Percentiles rank a stretch among this genome's conserved stretches.
These are phyloP conservation scores for Pangasius mekongensis DNA, from an alignment of 2,797 vertebrate species.

Conservation along the genomic window DNA sequence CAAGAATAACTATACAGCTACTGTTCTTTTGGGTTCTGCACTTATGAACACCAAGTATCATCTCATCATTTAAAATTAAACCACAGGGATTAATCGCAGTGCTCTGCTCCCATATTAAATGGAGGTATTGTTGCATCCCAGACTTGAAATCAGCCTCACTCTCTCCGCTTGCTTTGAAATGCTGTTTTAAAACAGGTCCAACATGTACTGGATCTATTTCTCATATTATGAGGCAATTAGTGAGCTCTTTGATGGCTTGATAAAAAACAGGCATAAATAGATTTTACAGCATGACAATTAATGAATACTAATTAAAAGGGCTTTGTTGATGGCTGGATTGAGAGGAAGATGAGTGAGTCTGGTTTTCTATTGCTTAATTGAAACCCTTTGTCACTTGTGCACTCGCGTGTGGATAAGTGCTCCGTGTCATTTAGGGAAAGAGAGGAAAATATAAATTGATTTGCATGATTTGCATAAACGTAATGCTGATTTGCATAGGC, in stretches of 20 bases:
- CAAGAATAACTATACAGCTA: neutral
- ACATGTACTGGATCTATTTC: conserved; percentile 59
- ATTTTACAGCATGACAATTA: conserved; percentile 60
- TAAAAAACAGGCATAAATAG: conserved; percentile 59
- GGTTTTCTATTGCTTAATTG: conserved; percentile 58
- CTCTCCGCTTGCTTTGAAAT: conserved; percentile 55
- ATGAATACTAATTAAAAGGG: conserved; percentile 66
- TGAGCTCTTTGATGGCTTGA: conserved; percentile 63
- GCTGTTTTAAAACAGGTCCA: conserved; percentile 57
- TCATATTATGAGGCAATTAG: conserved; percentile 63
- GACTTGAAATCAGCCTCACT: conserved; percentile 50
- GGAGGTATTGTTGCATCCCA: conserved; percentile 41
- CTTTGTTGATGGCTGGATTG: conserved; percentile 59
- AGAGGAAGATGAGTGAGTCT: conserved; percentile 58
- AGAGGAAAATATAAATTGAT: conserved; percentile 57
- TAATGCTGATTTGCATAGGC: conserved; percentile 49
- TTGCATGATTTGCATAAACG: conserved; percentile 59
- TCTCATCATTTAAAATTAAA: conserved; percentile 40
- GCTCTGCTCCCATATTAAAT: conserved; percentile 33
- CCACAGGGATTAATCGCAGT: conserved; percentile 28
- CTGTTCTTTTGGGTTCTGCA: conserved; percentile 3
- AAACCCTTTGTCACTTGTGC: conserved; percentile 62
- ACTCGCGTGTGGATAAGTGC: conserved; percentile 60
- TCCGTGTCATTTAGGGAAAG: conserved; percentile 52
- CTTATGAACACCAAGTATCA: conserved; percentile 22